Evolutionary conservation across 2,888 invertebrate genomes (phyloP), one percentile per base, ranked within the genome.

Genomic region (Dinocampus coccinellae): DNA sequence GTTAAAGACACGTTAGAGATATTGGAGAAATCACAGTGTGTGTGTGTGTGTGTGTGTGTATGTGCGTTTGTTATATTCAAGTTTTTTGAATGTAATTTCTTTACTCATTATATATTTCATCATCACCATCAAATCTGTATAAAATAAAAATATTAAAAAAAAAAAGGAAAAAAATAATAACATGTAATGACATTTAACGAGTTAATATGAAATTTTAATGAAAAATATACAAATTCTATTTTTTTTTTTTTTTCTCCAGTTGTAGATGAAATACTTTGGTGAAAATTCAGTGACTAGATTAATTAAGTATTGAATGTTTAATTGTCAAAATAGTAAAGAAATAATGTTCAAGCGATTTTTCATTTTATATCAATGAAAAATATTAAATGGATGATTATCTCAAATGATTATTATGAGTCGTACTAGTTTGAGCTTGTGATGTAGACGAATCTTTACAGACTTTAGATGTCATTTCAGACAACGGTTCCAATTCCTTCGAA

Each of bases 401-500:
- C 36, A 75, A 69, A 74, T 78, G 75, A 69, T 77, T 79, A 20
- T 62, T 75, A 6, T 76, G 73, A 13, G 81, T 73, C 58, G 75
- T 72, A 3, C 70, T 58, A 16, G 67, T 72, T 70, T 81, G 79
- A 1, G 80, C 68, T 66, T 61, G 80, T 9, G 82, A 77, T 16
- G 80, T 76, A n/a, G 75, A 71, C 3, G 80, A 78, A 83, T 92
- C 92, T 83, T 91, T 92, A 83, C 94, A 94, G 75, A 94, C 92
- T 83, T 90, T 91, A 3, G 90, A 87, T 9, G 94, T 93, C 93
- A 94, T 93, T 87, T 94, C 94, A 20, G 90, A 89, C 76, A 97
- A 87, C 0, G 97, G 97, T 85, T 97, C 96, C 77, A 97, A 87
- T 87, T 97, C 97, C 85, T 95, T 95, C 36, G 90, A 88, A 78